A percentile compares a stretch with the other conserved stretches of the same genome.
These are phyloP conservation scores for Sphaerophoria taeniata DNA, from an alignment of 2,888 invertebrate species.

Conservation along the genomic window DNA sequence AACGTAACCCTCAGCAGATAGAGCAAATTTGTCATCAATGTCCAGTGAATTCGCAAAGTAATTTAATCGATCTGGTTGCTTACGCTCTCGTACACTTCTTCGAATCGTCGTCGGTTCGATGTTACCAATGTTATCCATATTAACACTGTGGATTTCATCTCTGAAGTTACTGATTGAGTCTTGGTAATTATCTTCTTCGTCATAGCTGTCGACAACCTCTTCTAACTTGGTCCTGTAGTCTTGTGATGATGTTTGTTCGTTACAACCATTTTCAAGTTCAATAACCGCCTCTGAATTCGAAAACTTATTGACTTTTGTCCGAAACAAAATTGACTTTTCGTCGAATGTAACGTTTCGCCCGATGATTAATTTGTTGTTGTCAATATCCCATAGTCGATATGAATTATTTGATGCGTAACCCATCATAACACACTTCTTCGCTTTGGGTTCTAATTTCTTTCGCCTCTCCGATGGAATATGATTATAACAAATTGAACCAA, in stretches of 20 bases:
- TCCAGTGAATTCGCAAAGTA: not conserved
- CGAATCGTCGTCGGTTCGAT: not conserved
- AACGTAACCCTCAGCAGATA: constrained; percentile 38
- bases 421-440: constrained; percentile 5
- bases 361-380: constrained; percentile 11
- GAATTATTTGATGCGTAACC: constrained; percentile 8
- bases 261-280: not conserved
- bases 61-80: not conserved
- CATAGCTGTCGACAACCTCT: not conserved
- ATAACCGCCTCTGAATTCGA: constrained; percentile 13
- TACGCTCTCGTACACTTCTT: constrained; percentile 1
- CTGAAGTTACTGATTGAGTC: not conserved
- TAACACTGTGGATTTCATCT: not conserved
- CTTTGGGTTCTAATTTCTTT: constrained; percentile 57
- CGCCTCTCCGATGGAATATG: constrained; percentile 44
- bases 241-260: not conserved
- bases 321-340: constrained; percentile 18
- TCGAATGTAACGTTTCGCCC: constrained; percentile 11
- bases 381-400: constrained; percentile 22
- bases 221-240: not conserved
- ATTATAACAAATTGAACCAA: constrained; percentile 53
- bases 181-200: not conserved
- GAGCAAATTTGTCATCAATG: constrained; percentile 18
- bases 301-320: not conserved
- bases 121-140: constrained; percentile 7